Evolutionary conservation across 2,888 invertebrate species (phyloP), one percentile per base, ranked within the genome.

Genomic region (Cantharis rustica): DNA sequence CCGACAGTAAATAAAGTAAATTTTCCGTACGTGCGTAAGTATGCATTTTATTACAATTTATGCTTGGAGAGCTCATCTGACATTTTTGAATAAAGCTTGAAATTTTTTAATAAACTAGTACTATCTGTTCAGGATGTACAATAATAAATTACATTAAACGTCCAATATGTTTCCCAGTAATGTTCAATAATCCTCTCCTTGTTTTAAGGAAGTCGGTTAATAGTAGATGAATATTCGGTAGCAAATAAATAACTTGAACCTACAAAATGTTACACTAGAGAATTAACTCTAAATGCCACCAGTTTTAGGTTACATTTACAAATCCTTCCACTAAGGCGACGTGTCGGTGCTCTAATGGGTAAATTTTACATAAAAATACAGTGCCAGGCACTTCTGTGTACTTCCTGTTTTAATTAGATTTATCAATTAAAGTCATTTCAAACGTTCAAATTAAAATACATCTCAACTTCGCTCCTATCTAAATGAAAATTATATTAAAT

Each of bases 151-250:
- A 47, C 47, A 47, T 47, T 47, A 47, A n/a, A 47, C n/a, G 47
- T 47, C 47, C n/a, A 47, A 47, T 47, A n/a, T n/a, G 47, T 47
- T 47, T 47, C n/a, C 7, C n/a, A 7, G 47, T 23, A 7, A 2
- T 20, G 64, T 66, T 23, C 64, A 66, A 66, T 66, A 66, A 66
- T 66, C 64, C 64, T 66, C 23, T 66, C 20, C 64, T 66, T 66
- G 64, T 66, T 17, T n/a, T n/a, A 66, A 66, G 64, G 20, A 66
- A 66, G 64, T 66, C 23, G 17, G 64, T 66, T 66, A 66, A 66
- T 66, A 20, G 64, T 20, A 23, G 64, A 66, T 66, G 64, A 66
- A 66, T 64, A 20, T 66, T 66, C 23, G 64, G 20, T 7, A 15
- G 20, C n/a, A 20, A 66, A 66, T 66, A 66, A 66, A 20, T 66